Base-by-base conservation (phyloP, 2,797 vertebrate genomes). In the Acanthiza pusilla region DNA sequence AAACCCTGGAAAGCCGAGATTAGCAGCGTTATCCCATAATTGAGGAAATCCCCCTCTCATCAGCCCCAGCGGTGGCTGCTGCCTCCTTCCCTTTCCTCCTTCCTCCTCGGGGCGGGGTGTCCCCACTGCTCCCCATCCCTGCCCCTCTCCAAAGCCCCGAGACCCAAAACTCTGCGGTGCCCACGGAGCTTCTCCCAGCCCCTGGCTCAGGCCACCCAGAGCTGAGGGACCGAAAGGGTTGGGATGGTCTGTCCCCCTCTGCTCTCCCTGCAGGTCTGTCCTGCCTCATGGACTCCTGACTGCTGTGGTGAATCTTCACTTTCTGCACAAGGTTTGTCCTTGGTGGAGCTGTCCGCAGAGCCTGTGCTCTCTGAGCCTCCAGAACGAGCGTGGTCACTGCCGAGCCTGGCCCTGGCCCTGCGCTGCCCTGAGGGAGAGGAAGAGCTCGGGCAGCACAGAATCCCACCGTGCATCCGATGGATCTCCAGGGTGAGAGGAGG, bases 31-130 rank as follows among this genome's bases (percentile, higher is more conserved):
- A 86, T 48, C 94, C 74, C 16, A 1, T 84, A 43, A 91, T 16
- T 72, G 89, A 81, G 89, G 91, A 93, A 91, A 93, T 81, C 84
- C 58, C 36, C 70, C 84, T 89, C 74, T 78, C 74, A 12, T 91
- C 78, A 94, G 80, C 68, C 62, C 47, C 51, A 15, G 3, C 5
- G 2, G 32, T 3, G 42, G 9, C 86, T 82, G 50, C 75, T 34
- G 54, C 66, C 42, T 61, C 9, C 0, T n/a, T 51, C 55, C n/a
- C 34, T 84, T 57, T 51, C 43, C 60, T 78, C 30, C 36, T 57
- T 10, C 34, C 67, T 66, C 43, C 54, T 36, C 6, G 5, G 2
- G 27, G 5, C 2, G 1, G 11, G 53, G 45, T 19, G 16, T 57
- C 12, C 47, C 36, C 60, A 2, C 40, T 2, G 3, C 32, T 83